Evolutionary conservation across 2,797 vertebrate genomes (phyloP).

Genomic region (Mormyrops boulengeri): DNA sequence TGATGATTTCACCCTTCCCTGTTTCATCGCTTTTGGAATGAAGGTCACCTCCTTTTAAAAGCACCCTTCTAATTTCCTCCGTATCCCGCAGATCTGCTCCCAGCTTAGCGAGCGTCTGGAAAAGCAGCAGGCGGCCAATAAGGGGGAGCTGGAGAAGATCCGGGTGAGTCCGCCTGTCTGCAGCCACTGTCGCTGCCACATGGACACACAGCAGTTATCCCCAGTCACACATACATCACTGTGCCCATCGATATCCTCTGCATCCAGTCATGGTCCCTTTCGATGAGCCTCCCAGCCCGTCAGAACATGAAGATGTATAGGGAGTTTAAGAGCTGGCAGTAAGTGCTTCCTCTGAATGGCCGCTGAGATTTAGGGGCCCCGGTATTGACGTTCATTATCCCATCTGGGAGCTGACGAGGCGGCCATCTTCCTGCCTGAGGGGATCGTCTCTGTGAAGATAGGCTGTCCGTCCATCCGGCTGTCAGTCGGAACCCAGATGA

Average conservation of each 20-base stretch:
- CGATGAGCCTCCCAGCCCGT: not conserved
- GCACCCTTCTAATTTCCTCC: conserved; percentile 1
- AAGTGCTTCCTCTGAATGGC: not conserved
- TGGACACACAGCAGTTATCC: not conserved
- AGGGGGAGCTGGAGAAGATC: conserved; percentile 92
- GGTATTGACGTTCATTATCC: not conserved
- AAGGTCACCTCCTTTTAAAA: not conserved
- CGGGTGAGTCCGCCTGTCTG: conserved; percentile 65
- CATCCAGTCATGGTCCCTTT: not conserved
- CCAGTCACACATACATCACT: not conserved
- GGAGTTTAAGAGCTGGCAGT: not conserved
- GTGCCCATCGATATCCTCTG: not conserved
- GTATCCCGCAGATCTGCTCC: conserved; percentile 82
- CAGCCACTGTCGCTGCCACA: not conserved
- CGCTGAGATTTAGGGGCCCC: not conserved
- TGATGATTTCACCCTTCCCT: not conserved
- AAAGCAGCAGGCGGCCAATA: conserved; percentile 89
- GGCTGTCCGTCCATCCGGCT: not conserved
- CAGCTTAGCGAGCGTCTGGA: conserved; percentile 94
- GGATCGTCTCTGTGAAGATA: not conserved
- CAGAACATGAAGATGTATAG: not conserved
- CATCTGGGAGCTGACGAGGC: not conserved
- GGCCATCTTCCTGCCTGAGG: not conserved
- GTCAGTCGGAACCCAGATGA: not conserved
- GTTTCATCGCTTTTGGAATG: not conserved